phyloP scores from a whole-genome alignment of 2,888 invertebrate species.

The Cenopis cana region DNA sequence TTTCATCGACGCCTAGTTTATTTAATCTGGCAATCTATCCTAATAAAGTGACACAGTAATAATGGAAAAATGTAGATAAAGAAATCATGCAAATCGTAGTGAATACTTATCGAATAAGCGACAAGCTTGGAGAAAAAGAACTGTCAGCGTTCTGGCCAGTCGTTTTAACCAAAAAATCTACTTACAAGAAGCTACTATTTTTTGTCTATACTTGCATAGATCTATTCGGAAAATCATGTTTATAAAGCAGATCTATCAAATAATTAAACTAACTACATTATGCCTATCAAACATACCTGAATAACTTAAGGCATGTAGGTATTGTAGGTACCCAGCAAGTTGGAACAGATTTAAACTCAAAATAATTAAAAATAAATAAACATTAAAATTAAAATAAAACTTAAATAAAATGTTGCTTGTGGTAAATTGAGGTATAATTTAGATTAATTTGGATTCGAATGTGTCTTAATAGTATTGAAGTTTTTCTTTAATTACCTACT shows the following conservation, averaged over 20 bases:
- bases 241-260: no score
- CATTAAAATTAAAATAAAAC: conserved; percentile 31
- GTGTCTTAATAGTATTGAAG: not conserved
- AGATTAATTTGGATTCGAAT: not conserved
- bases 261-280: not conserved
- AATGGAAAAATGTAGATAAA: no score
- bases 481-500: not conserved
- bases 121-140: not conserved
- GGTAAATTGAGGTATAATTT: conserved; percentile 6
- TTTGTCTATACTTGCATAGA: no score
- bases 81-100: no score
- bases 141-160: not conserved
- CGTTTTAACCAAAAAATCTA: no score
- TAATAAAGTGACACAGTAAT: no score
- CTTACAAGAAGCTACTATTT: no score
- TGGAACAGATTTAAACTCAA: conserved; percentile 32
- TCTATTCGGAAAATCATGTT: no score
- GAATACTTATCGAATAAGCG: not conserved
- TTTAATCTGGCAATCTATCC: no score
- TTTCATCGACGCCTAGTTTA: not conserved
- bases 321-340: conserved; percentile 35
- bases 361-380: conserved; percentile 29
- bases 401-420: conserved; percentile 40
- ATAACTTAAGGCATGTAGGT: conserved; percentile 21
- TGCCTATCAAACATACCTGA: conserved; percentile 27